Base-by-base conservation (phyloP, 2,888 invertebrate species). In the Ganaspis brasiliensis region DNA sequence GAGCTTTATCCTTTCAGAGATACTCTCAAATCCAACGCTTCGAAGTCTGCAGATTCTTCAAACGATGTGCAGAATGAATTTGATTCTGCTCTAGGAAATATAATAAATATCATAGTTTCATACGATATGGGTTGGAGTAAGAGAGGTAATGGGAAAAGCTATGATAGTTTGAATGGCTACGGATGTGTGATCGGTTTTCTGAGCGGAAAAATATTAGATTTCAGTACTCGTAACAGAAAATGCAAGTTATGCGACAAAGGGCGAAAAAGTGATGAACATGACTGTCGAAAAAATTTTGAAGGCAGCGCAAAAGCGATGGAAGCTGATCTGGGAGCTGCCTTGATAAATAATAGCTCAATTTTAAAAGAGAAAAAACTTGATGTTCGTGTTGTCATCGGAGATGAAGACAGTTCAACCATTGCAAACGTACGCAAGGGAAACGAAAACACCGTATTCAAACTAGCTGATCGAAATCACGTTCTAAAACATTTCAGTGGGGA, bases 111-210 rank as follows among this genome's bases (percentile, higher is more conserved):
- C 31, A 82, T 86, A 26, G 80, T 85, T 74, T 84, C 82, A 10
- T 85, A 84, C 40, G 84, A 85, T 61, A 84, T 85, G 82, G 83
- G 83, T 35, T 85, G 84, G 82, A 83, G 80, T 9, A 84, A 83
- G 40, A 75, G 85, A 0, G 84, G 84, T 0, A 84, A 79, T 19
- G 83, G 82, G 2, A 37, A 79, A 8, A 81, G 80, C 26, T 82
- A 86, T 24, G 78, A 82, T 70, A 86, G 83, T 19, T 73, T 85
- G 0, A 84, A 85, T 74, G 86, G 87, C 6, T 83, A 85, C 52
- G 81, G 81, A 6, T 57, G 83, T 0, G 76, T 86, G n/a, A 86
- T 87, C 40, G 86, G 85, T 8, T 83, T 81, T 72, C 78, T 83
- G 6, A 79, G 80, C 52, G 80, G 85, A 3, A 84, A 85, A 80